Conservation (phyloP, 2,797 vertebrate genomes). For the Valencia hispanica region DNA sequence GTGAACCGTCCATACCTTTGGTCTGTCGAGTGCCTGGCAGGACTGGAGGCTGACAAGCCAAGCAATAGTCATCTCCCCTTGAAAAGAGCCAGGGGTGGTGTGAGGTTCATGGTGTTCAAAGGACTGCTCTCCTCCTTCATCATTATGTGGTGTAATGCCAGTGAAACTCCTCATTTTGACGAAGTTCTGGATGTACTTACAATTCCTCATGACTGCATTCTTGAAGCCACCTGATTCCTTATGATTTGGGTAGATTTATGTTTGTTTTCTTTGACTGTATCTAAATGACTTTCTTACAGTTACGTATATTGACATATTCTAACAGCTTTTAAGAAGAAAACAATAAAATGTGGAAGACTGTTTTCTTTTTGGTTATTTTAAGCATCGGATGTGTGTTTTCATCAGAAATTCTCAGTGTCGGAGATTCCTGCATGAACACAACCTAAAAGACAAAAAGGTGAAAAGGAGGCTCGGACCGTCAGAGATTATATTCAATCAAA, state of each 20-base stretch:
- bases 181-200: conserved; percentile 14
- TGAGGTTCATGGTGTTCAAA: conserved; percentile 68
- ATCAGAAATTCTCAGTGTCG: conserved; percentile 56
- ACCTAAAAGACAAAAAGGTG: conserved; percentile 25
- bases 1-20: conserved; percentile 80
- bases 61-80: conserved; percentile 71
- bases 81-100: conserved; percentile 67
- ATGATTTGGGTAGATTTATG: not conserved
- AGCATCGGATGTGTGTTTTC: conserved; percentile 7
- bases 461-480: conserved; percentile 44
- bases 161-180: conserved; percentile 20
- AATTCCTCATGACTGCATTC: conserved; percentile 4
- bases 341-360: too few relatives aligned
- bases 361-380: too few relatives aligned
- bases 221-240: not conserved
- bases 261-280: not conserved
- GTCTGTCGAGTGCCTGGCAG: conserved; percentile 78
- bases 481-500: conserved; percentile 18
- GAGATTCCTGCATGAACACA: conserved; percentile 54
- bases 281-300: not conserved
- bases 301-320: not conserved
- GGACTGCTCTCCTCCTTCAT: conserved; percentile 62
- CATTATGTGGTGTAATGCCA: conserved; percentile 38
- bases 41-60: conserved; percentile 73
- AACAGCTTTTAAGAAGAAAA: too few relatives aligned